Conservation (phyloP, 2,888 invertebrate species). For the Tetropium fuscum region DNA sequence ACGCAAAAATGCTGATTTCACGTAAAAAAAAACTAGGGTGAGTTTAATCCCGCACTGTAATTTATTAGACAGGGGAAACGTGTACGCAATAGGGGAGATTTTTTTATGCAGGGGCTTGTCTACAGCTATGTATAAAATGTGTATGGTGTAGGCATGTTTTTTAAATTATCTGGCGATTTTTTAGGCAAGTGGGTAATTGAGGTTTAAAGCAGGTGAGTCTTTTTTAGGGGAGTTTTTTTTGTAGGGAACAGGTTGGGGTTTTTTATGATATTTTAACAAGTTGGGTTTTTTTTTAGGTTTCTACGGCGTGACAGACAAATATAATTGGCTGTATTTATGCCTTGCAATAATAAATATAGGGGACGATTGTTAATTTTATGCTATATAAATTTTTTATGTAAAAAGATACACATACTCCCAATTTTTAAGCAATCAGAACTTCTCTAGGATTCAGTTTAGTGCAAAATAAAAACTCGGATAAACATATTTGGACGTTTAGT, state of each 20-base stretch:
- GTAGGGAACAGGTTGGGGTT: not conserved
- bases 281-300: no score
- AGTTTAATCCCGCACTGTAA: constrained; percentile 2
- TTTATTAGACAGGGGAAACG: constrained; percentile 14
- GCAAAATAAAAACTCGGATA: no score
- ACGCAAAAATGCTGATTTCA: constrained; percentile 43
- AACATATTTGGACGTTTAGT: no score
- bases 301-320: no score
- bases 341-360: no score
- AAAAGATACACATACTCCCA: no score
- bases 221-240: constrained; percentile 15
- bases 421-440: no score
- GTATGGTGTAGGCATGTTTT: constrained; percentile 8
- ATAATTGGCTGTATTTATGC: no score
- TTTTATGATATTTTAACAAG: constrained; percentile 5
- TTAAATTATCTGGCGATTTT: constrained; percentile 5
- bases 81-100: constrained; percentile 2
- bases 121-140: not conserved
- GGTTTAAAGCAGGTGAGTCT: not conserved
- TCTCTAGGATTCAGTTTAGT: no score
- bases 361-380: no score
- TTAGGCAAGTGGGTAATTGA: constrained; percentile 2
- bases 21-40: constrained; percentile 35
- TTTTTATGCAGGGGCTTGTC: not conserved
- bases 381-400: no score